Evolutionary conservation across 1,140 invertebrate genomes (phyloP), one percentile per base, ranked within the genome.

Genomic region (Rhopalosiphum padi): DNA sequence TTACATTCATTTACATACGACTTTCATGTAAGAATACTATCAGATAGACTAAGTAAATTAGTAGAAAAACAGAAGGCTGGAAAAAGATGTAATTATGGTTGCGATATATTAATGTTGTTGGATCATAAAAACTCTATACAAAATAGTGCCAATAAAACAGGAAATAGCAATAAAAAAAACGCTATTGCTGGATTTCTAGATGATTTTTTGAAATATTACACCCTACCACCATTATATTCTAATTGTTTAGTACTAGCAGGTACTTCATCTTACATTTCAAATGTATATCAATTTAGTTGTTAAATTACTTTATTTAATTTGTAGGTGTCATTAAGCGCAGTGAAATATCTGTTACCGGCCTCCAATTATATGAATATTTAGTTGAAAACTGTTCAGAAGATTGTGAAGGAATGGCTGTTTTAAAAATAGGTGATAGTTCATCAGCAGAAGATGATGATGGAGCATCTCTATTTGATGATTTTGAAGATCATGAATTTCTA

Each of bases 1-100:
- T 95, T 98, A 55, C 98, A 98, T 95, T 98, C 98, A 2, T 98
- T 98, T 95, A 97, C 97, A 0, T 98, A 98, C 94, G 98, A 98
- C 95, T 98, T 97, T 95, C 98, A 98, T 95, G 95, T 98, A 55
- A 96, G 98, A 91, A 37, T 60, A 35, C 18, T 93, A 25, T 85
- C 91, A 0, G 91, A 93, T 3, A 93, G 82, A 93, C 48, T 93
- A 21, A 55, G 35, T 30, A 86, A 55, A 55, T 86, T 93, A 30
- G 35, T 86, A 41, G 53, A 93, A 93, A 86, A 43, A 53, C 46
- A 85, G 35, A 91, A 55, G 0, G 41, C 41, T 5, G 53, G 37
- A 0, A 90, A 68, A 90, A 43, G 55, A 68, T 43, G 15, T 55
- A 55, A 53, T 25, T 89, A 89, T 41, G 51, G 88, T 4, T 53